Conservation (phyloP, 2,113 vertebrate genomes). For the Sinocyclocheilus maitianheensis region DNA sequence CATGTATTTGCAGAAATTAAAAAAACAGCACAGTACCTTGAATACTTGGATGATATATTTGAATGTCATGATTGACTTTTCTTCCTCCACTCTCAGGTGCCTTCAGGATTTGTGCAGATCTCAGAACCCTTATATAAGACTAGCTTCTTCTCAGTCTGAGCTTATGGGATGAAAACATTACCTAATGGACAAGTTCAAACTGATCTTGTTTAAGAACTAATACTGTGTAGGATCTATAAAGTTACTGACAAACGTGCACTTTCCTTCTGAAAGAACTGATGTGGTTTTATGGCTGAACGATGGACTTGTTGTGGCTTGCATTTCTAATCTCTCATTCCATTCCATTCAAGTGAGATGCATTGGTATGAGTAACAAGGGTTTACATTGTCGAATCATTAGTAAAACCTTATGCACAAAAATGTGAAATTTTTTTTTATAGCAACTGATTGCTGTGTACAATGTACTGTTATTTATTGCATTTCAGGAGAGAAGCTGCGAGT, state of each 20-base stretch:
- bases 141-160: not conserved
- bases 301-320: conserved; percentile 4
- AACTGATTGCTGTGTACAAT: not conserved
- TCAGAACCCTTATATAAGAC: not conserved
- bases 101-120: not conserved
- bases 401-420: not conserved
- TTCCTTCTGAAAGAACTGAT: not conserved
- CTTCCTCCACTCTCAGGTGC: not conserved
- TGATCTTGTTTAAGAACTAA: not conserved
- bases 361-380: not conserved
- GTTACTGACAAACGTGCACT: not conserved
- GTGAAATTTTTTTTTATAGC: too few relatives aligned
- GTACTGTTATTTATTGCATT: not conserved
- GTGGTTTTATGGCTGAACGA: not conserved
- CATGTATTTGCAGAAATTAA: not conserved
- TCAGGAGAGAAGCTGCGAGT: conserved; percentile 96
- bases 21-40: not conserved
- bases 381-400: not conserved
- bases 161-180: not conserved
- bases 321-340: conserved; percentile 7
- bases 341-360: not conserved
- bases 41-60: not conserved
- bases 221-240: not conserved
- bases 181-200: not conserved
- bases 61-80: not conserved